Conservation (phyloP, 1,140 invertebrate species). For the Coenobita brevimanus region DNA sequence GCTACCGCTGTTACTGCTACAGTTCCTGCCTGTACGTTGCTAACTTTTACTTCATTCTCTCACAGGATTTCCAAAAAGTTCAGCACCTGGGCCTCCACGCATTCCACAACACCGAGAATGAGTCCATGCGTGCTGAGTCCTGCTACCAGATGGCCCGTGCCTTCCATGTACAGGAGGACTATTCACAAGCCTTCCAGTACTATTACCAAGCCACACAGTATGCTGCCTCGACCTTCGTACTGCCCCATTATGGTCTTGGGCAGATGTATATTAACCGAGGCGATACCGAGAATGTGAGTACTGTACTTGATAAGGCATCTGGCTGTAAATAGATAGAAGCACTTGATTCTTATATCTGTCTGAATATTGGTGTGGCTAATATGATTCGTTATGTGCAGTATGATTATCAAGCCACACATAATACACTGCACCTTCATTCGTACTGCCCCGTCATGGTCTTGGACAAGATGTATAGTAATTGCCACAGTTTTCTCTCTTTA, state of each 20-base stretch:
- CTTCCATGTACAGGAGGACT: conserved; percentile 97
- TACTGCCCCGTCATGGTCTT: too few relatives aligned
- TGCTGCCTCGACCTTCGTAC: conserved; percentile 93
- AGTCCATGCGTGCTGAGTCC: conserved; percentile 98
- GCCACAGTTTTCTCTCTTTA: too few relatives aligned
- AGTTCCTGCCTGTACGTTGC: too few relatives aligned
- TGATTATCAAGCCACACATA: too few relatives aligned
- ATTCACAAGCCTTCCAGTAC: conserved; percentile 99
- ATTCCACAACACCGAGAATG: conserved; percentile 99
- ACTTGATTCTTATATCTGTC: too few relatives aligned
- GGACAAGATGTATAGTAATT: too few relatives aligned
- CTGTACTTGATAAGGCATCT: too few relatives aligned
- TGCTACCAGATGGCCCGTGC: conserved; percentile 97
- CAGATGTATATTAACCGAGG: conserved; percentile 99
- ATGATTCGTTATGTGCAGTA: too few relatives aligned
- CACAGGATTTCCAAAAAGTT: conserved; percentile 93
- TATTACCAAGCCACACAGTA: conserved; percentile 99
- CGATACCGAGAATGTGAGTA: conserved; percentile 90
- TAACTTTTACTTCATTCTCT: conserved; percentile 60
- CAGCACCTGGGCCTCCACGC: conserved; percentile 97
- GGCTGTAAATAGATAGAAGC: too few relatives aligned
- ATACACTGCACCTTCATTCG: too few relatives aligned
- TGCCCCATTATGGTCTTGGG: conserved; percentile 97
- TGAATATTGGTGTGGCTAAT: too few relatives aligned
- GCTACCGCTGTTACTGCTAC: too few relatives aligned